Conservation (phyloP, 2,113 vertebrate species). For the Xiphophorus maculatus region DNA sequence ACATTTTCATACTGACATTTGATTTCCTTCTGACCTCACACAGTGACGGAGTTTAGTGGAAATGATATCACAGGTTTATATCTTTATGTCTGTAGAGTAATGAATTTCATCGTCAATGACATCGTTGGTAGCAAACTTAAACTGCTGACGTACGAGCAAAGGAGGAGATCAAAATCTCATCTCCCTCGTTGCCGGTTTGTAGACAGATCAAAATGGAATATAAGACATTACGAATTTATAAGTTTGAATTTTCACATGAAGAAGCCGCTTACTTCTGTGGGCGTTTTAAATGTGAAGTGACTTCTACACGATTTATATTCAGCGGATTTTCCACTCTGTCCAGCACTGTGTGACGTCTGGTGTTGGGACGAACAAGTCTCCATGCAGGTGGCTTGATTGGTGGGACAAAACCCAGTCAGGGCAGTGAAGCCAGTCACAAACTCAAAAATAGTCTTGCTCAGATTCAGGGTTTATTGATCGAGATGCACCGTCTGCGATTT, state of each 20-base stretch:
- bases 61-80: too few relatives aligned
- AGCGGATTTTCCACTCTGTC: slow-evolving; percentile 2
- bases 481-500: too few relatives aligned
- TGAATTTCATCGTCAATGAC: neutral
- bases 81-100: too few relatives aligned
- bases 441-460: neutral
- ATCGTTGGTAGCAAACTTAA: too few relatives aligned
- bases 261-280: neutral
- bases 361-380: slow-evolving; percentile 36
- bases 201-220: neutral
- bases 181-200: too few relatives aligned
- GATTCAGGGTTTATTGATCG: neutral
- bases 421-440: slow-evolving; percentile 51
- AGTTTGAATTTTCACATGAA: neutral
- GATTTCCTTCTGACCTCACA: slow-evolving; percentile 23
- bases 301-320: neutral
- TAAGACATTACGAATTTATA: neutral
- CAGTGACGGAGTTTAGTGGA: slow-evolving; percentile 32
- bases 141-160: too few relatives aligned
- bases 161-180: neutral
- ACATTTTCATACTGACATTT: slow-evolving; percentile 13
- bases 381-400: slow-evolving; percentile 71
- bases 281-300: neutral
- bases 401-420: slow-evolving; percentile 30
- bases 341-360: slow-evolving; percentile 49